phyloP scores from a whole-genome alignment of 2,888 invertebrate genomes.

The Nasonia oneida region DNA sequence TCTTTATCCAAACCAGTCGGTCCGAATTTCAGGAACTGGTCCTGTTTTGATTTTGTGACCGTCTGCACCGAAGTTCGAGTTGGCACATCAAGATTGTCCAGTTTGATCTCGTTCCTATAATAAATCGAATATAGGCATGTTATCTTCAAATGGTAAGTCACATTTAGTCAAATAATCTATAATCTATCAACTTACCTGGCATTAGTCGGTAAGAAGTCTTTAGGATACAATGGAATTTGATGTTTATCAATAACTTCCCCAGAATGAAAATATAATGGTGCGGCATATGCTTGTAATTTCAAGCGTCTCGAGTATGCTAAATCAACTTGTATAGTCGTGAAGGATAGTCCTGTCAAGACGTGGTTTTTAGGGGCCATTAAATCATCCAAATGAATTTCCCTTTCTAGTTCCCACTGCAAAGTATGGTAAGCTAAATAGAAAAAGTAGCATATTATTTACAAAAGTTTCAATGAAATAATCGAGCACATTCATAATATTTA shows the following conservation, averaged over 20 bases:
- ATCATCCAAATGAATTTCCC: conserved; percentile 91
- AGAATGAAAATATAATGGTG: conserved; percentile 69
- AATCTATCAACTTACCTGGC: background rate
- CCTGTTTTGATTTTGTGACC: conserved; percentile 82
- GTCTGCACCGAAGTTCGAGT: conserved; percentile 80
- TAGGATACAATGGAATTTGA: background rate
- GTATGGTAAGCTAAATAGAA: conserved; percentile 37
- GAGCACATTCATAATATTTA: conserved; percentile 55
- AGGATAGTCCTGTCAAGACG: conserved; percentile 88
- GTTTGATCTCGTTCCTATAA: conserved; percentile 81
- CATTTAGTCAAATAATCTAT: too few relatives aligned
- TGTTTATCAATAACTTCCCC: background rate
- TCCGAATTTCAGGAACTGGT: conserved; percentile 87
- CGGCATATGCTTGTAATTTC: conserved; percentile 81
- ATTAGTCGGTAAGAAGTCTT: background rate
- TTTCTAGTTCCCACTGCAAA: conserved; percentile 82
- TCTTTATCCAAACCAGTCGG: conserved; percentile 86
- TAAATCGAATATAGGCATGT: conserved; percentile 54
- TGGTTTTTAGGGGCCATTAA: conserved; percentile 84
- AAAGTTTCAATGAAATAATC: background rate
- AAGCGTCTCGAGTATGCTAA: conserved; percentile 89
- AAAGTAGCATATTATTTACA: background rate
- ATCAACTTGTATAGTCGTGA: conserved; percentile 86
- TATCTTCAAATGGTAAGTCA: background rate
- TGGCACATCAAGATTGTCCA: conserved; percentile 85